These are phyloP conservation scores for Xerus rutilus DNA, from an alignment of 2,797 vertebrate species.

Conservation along the genomic window DNA sequence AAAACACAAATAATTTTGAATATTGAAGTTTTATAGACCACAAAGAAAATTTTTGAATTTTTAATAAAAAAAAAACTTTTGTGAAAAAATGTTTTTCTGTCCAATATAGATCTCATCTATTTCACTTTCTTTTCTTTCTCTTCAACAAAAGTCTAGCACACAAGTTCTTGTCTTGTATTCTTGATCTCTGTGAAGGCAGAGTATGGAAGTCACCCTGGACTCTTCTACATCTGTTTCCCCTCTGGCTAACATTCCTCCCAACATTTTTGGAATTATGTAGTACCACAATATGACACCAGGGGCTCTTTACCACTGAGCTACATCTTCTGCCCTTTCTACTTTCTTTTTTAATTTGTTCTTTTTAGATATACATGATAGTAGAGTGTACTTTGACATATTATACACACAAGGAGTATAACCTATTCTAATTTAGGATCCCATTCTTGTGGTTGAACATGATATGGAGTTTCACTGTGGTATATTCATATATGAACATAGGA, in stretches of 20 bases:
- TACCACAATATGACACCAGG: not conserved
- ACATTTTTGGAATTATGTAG: not conserved
- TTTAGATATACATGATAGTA: too few relatives aligned
- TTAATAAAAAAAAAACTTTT: slow-evolving; percentile 15
- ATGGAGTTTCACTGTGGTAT: too few relatives aligned
- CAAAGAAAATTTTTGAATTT: not conserved
- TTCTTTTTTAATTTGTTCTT: not conserved
- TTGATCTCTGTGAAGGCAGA: not conserved
- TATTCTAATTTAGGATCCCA: too few relatives aligned
- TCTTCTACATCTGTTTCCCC: not conserved
- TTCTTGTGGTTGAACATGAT: too few relatives aligned
- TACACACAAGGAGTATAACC: too few relatives aligned
- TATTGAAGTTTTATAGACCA: not conserved
- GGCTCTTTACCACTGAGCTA: not conserved
- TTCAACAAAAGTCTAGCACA: not conserved
- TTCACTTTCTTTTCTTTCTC: not conserved
- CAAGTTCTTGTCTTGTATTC: not conserved
- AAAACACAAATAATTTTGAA: not conserved
- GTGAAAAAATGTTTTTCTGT: not conserved
- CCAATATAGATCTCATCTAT: not conserved
- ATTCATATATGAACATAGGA: too few relatives aligned
- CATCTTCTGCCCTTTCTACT: not conserved
- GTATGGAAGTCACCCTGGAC: not conserved
- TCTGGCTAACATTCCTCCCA: not conserved
- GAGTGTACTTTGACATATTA: too few relatives aligned